Evolutionary conservation across 2,797 vertebrate genomes (phyloP).

Genomic region (Arnoldichthys spilopterus): DNA sequence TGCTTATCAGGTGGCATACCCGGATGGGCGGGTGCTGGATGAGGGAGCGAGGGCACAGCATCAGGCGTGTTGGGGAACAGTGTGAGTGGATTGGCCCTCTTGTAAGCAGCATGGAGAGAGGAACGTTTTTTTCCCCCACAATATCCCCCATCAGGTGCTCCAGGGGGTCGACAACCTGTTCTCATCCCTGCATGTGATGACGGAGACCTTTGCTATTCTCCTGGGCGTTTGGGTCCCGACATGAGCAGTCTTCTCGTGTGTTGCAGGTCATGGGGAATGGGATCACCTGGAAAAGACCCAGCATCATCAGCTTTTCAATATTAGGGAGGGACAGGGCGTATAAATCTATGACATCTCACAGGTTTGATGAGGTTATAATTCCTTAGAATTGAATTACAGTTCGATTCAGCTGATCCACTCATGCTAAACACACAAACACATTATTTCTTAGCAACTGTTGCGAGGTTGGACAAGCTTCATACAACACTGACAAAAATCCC

Average conservation of each 20-base stretch:
- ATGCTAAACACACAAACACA: not conserved
- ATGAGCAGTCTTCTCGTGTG: conserved; percentile 84
- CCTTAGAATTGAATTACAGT: not conserved
- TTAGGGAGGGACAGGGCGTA: not conserved
- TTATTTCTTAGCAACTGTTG: not conserved
- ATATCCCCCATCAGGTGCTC: conserved; percentile 8
- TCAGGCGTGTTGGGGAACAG: conserved; percentile 77
- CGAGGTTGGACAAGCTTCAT: not conserved
- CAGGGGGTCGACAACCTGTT: not conserved
- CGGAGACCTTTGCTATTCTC: conserved; percentile 75
- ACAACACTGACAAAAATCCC: not conserved
- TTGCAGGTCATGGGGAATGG: conserved; percentile 88
- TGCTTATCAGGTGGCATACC: conserved; percentile 56
- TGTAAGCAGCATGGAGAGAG: conserved; percentile 69
- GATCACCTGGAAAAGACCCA: conserved; percentile 76
- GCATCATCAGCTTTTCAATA: conserved; percentile 1
- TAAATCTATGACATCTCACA: not conserved
- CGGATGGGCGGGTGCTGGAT: conserved; percentile 62
- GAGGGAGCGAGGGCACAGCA: conserved; percentile 78
- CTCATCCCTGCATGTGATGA: conserved; percentile 69
- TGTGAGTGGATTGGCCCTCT: conserved; percentile 62
- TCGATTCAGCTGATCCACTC: not conserved
- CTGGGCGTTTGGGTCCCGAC: conserved; percentile 82
- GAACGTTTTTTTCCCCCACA: conserved; percentile 65
- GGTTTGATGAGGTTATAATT: not conserved